Percentiles rank a stretch among this genome's conserved stretches.
Evolutionary conservation across 1,140 invertebrate genomes (phyloP).

Genomic region (Papilio polyxenes): DNA sequence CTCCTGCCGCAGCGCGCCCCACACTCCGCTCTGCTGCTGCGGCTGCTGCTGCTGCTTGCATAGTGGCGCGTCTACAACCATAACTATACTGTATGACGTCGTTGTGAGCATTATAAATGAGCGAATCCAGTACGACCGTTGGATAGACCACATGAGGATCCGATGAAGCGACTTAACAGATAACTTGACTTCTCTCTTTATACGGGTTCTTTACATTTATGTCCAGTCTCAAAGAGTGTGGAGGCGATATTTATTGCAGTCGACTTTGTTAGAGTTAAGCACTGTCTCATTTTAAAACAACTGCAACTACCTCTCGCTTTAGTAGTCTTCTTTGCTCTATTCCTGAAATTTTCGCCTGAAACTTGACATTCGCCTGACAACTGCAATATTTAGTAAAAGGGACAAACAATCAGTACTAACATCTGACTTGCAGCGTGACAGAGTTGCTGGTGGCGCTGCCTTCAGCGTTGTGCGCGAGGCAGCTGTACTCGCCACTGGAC

Average conservation of each 20-base stretch:
- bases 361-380: neutral
- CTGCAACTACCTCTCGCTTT: too few relatives aligned
- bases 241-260: too few relatives aligned
- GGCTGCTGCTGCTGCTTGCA: conserved; percentile 82
- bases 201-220: too few relatives aligned
- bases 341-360: too few relatives aligned
- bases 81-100: neutral
- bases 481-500: conserved; percentile 87
- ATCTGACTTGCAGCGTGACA: conserved; percentile 86
- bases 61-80: conserved; percentile 86
- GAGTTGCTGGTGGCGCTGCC: conserved; percentile 86
- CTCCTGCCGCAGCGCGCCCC: conserved; percentile 91
- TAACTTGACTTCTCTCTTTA: too few relatives aligned
- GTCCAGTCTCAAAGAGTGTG: too few relatives aligned
- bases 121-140: too few relatives aligned
- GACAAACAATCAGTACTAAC: conserved; percentile 81
- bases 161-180: too few relatives aligned
- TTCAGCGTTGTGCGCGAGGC: conserved; percentile 86
- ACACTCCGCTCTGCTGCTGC: conserved; percentile 83
- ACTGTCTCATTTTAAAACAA: too few relatives aligned
- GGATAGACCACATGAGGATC: too few relatives aligned
- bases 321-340: too few relatives aligned
- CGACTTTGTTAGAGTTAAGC: too few relatives aligned
- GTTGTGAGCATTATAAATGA: neutral
- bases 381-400: neutral